Evolutionary conservation across 2,113 vertebrate species (phyloP), one percentile per base, ranked within the genome.

Genomic region (Dipodomys ordii): DNA sequence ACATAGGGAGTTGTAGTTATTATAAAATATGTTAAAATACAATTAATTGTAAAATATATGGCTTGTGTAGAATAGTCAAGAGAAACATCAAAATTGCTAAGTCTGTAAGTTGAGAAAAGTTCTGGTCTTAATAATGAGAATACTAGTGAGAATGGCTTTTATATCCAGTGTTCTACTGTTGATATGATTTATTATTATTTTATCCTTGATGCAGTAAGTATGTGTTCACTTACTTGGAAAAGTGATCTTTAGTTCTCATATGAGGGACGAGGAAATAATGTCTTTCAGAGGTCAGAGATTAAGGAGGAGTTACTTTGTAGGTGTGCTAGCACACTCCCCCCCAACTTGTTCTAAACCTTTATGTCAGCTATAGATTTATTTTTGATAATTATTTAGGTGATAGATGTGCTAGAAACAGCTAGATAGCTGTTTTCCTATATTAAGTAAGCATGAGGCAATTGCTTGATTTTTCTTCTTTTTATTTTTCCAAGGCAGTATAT

Each of bases 311-410:
- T 49, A 49, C 49, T 49, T 3, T 62, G 20, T 79, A 72, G 3
- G 0, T 93, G 35, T 73, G 32, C 35, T 90, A 71, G 76, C 28
- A 49, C 49, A 49, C 49, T 49, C 49, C 49, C 1, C 1, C 49
- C 49, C 39, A 28, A 23, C 0, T 84, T 87, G 27, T 32, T 23
- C 53, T 78, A 67, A 87, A 71, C 57, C 32, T 77, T 81, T 72
- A 20, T 46, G 57, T 13, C 23, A n/a, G 83, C 39, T 79, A 60
- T 5, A 65, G 62, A 46, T 60, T 18, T 35, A 19, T 83, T 32
- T 87, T 78, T 72, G 72, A 68, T 67, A 92, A 46, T 76, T 25
- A n/a, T 65, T 90, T 72, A 83, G 68, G 60, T 87, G 60, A 69
- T 93, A 35, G 2, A 74, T 85, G 57, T 57, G n/a, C 22, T 81